Evolutionary conservation across 2,888 invertebrate genomes (phyloP).

Genomic region (Andricus quercusramuli): DNA sequence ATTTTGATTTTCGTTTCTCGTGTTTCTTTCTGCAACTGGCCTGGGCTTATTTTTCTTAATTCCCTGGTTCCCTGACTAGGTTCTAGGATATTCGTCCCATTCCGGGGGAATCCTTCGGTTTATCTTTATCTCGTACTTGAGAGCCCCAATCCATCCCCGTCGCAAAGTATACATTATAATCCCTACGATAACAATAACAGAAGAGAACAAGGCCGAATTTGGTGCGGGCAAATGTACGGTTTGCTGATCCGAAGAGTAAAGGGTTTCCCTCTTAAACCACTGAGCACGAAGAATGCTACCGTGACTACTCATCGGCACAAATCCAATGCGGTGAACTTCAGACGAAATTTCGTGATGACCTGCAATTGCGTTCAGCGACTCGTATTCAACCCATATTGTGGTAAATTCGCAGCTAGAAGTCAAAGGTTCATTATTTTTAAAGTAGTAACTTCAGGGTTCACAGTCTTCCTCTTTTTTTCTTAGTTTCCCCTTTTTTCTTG

Average conservation of each 20-base stretch:
- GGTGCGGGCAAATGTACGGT: constrained; percentile 23
- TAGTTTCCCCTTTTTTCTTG: too few relatives aligned
- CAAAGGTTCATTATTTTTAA: constrained; percentile 47
- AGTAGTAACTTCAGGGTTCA: too few relatives aligned
- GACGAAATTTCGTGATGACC: constrained; percentile 61
- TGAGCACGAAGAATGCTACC: constrained; percentile 36
- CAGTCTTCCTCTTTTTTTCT: too few relatives aligned
- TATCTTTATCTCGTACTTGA: neutral
- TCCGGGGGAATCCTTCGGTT: constrained; percentile 11
- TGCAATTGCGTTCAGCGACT: constrained; percentile 59
- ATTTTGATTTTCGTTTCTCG: constrained; percentile 3
- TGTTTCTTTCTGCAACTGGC: constrained; percentile 17
- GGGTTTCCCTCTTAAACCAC: constrained; percentile 38
- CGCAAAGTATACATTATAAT: constrained; percentile 35
- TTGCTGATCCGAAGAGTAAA: constrained; percentile 36
- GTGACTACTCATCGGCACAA: constrained; percentile 6
- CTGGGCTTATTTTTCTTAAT: constrained; percentile 1
- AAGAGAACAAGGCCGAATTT: constrained; percentile 17
- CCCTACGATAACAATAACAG: constrained; percentile 38
- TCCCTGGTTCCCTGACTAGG: neutral
- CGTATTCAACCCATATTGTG: constrained; percentile 52
- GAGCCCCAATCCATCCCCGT: constrained; percentile 20
- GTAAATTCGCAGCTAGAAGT: constrained; percentile 45
- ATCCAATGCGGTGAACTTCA: constrained; percentile 38
- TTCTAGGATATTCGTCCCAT: neutral